phyloP scores from a whole-genome alignment of 2,888 invertebrate species.

The Nudaria mundana region DNA sequence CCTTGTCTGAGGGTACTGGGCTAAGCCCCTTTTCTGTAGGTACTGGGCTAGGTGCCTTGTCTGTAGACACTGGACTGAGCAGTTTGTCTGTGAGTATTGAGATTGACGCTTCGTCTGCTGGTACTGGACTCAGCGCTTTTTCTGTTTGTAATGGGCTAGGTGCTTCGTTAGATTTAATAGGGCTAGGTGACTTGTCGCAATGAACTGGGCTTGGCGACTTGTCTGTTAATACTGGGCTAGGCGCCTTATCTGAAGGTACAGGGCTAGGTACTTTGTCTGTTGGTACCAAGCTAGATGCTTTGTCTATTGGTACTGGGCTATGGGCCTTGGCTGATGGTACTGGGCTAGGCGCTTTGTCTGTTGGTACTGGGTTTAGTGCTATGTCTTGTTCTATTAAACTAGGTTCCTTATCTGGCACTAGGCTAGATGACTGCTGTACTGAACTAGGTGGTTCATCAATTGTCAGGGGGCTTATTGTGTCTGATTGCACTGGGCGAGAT shows the following conservation, averaged over 20 bases:
- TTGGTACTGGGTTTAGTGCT: slow-evolving; percentile 1
- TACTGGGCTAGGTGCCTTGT: slow-evolving; percentile 1
- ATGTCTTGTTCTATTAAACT: background rate
- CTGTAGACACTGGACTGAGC: slow-evolving; percentile 6
- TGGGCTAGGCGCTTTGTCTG: slow-evolving; percentile 3
- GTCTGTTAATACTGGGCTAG: background rate
- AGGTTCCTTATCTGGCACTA: background rate
- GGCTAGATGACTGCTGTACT: background rate
- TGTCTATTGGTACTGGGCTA: slow-evolving; percentile 1
- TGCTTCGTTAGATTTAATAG: too few relatives aligned
- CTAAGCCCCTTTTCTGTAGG: background rate
- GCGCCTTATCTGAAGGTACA: background rate
- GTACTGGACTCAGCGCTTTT: slow-evolving; percentile 3
- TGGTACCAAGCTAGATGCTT: background rate
- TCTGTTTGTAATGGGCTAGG: background rate
- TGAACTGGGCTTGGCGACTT: background rate
- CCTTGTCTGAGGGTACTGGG: background rate
- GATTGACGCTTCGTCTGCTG: slow-evolving; percentile 5
- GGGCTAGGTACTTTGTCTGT: background rate
- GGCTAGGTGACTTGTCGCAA: background rate
- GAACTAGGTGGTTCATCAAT: background rate
- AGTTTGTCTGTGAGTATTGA: slow-evolving; percentile 5
- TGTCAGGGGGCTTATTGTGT: background rate
- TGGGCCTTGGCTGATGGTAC: slow-evolving; percentile 5
- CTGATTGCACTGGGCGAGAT: background rate